Percentiles rank a stretch among this genome's conserved stretches.
Conservation (phyloP, 2,888 invertebrate species). For the Minunthozetes semirufus region DNA sequence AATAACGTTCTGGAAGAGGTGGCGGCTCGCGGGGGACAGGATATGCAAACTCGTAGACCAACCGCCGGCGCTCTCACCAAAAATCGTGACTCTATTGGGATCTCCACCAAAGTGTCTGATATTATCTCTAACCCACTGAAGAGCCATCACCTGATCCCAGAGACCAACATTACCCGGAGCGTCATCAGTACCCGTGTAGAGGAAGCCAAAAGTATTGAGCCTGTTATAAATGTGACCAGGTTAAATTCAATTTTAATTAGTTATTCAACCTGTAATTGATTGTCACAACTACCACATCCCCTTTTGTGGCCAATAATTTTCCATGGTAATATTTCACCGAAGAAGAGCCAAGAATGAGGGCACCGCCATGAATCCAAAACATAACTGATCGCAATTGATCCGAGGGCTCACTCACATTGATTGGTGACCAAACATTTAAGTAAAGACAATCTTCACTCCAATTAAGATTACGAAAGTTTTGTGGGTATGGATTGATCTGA, state of each 20-base stretch:
- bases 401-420: too few relatives aligned
- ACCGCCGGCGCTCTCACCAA: constrained; percentile 29
- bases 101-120: constrained; percentile 33
- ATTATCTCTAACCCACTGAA: constrained; percentile 33
- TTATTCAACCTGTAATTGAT: constrained; percentile 30
- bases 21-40: background rate
- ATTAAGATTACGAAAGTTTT: too few relatives aligned
- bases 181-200: constrained; percentile 27
- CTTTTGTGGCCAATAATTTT: background rate
- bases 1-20: constrained; percentile 21
- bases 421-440: constrained; percentile 31
- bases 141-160: constrained; percentile 31
- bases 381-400: constrained; percentile 13
- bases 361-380: constrained; percentile 31
- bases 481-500: too few relatives aligned
- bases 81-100: constrained; percentile 20
- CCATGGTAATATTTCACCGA: background rate
- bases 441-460: constrained; percentile 30
- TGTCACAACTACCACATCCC: background rate
- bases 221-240: background rate
- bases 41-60: constrained; percentile 28
- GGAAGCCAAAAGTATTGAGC: constrained; percentile 18
- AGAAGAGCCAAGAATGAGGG: background rate
- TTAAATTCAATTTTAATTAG: background rate
- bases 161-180: constrained; percentile 31